Evolutionary conservation across 2,113 vertebrate species (phyloP).

Genomic region (Tursiops truncatus): DNA sequence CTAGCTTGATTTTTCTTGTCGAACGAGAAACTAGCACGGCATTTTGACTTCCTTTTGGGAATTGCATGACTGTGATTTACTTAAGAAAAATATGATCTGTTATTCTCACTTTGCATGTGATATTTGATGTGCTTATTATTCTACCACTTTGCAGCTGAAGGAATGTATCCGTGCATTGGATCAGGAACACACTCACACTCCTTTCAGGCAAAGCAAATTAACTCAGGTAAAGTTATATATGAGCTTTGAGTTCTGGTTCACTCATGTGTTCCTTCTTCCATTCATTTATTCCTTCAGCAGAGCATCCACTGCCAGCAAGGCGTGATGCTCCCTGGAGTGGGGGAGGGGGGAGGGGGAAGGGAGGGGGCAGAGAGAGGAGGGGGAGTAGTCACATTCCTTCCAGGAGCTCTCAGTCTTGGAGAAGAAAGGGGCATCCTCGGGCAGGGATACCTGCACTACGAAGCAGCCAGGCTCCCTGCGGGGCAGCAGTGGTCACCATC

Average conservation of each 20-base stretch:
- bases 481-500: background rate
- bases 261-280: slow-evolving; percentile 33
- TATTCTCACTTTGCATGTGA: background rate
- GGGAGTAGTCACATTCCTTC: background rate
- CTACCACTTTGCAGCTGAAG: slow-evolving; percentile 87
- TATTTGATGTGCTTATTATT: background rate
- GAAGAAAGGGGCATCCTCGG: background rate
- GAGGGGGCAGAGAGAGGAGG: background rate
- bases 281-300: background rate
- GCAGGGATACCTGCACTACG: background rate
- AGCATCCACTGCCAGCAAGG: background rate
- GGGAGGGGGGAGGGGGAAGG: background rate
- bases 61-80: background rate
- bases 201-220: slow-evolving; percentile 95
- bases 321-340: background rate
- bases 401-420: background rate
- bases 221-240: slow-evolving; percentile 88
- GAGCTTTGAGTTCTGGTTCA: background rate
- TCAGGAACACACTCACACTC: slow-evolving; percentile 91
- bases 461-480: background rate
- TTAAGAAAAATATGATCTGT: slow-evolving; percentile 23
- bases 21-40: background rate
- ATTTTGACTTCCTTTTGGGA: slow-evolving; percentile 29
- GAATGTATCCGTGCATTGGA: slow-evolving; percentile 95
- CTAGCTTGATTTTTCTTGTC: slow-evolving; percentile 9